Evolutionary conservation across 1,140 invertebrate genomes (phyloP).

Genomic region (Drosophila ficusphila): DNA sequence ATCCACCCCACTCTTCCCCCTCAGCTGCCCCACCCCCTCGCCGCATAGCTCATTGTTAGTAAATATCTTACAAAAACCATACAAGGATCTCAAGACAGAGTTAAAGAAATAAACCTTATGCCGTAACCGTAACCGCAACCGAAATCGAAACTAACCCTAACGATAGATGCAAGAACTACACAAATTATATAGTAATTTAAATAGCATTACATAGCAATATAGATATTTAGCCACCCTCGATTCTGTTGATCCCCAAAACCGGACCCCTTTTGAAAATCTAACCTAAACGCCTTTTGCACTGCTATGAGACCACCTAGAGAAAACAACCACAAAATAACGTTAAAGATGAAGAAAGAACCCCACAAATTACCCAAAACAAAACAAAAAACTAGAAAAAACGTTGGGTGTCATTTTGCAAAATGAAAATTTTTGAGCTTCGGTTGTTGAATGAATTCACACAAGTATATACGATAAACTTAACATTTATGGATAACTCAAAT

Average conservation of each 20-base stretch:
- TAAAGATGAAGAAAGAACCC: slow-evolving; percentile 19
- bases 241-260: not conserved
- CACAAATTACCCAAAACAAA: slow-evolving; percentile 6
- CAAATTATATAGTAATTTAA: slow-evolving; percentile 41
- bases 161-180: slow-evolving; percentile 65
- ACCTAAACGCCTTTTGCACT: slow-evolving; percentile 76
- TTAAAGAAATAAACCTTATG: slow-evolving; percentile 36
- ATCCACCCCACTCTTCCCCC: not conserved
- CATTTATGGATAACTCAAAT: slow-evolving; percentile 38
- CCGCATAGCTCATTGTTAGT: slow-evolving; percentile 41
- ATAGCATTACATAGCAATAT: slow-evolving; percentile 51
- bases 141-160: slow-evolving; percentile 79
- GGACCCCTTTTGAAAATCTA: slow-evolving; percentile 1
- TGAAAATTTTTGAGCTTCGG: slow-evolving; percentile 72
- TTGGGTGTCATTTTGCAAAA: slow-evolving; percentile 47
- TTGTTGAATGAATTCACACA: slow-evolving; percentile 67
- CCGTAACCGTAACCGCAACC: slow-evolving; percentile 27
- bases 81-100: slow-evolving; percentile 60
- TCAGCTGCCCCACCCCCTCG: not conserved
- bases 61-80: slow-evolving; percentile 30
- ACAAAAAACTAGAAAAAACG: slow-evolving; percentile 17
- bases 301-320: slow-evolving; percentile 80
- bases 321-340: slow-evolving; percentile 45
- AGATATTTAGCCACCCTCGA: slow-evolving; percentile 41
- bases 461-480: slow-evolving; percentile 58